Evolutionary conservation across 2,113 vertebrate species (phyloP), one percentile per base, ranked within the genome.

Genomic region (Brachionichthys hirsutus): DNA sequence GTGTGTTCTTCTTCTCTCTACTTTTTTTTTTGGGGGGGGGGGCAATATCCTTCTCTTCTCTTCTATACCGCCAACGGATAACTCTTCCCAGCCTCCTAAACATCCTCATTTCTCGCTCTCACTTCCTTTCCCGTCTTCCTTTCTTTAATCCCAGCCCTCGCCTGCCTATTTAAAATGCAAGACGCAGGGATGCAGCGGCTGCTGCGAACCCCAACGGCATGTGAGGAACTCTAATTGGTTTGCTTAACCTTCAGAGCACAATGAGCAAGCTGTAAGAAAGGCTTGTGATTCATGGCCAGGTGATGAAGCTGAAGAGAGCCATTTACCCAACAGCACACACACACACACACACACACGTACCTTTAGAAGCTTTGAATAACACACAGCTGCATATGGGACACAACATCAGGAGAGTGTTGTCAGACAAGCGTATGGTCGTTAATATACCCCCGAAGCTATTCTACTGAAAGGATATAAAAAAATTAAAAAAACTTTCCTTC

Each of bases 241-340:
- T 87, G 79, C 79, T 91, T 89, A 91, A 90, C 85, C 87, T 87
- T 91, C 88, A 89, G 84, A 88, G 84, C 80, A 89, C 85, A 90
- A 88, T 86, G 84, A 90, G 81, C 80, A 64, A 78, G 75, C 82
- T 81, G 73, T 88, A 87, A 91, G 88, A 89, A 87, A 84, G 77
- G 80, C 80, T 85, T 68, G 73, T 82, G 89, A 89, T 85, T 90
- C 80, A 86, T 80, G 74, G 73, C 67, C 75, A 85, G 77, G 85
- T 86, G 88, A 88, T 86, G 88, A 90, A 89, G 70, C 70, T 73
- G 68, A 85, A 85, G 73, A 75, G 77, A 70, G 71, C 78, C 75
- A 47, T 86, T 86, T 84, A 81, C 66, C 72, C 68, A 70, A 75
- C 70, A 67, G 45, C 40, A 77, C 60, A 73, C 57, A 58, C 52